These are phyloP conservation scores for Sebastiscus albofasciatus DNA, from an alignment of 2,797 vertebrate species.

Conservation along the genomic window DNA sequence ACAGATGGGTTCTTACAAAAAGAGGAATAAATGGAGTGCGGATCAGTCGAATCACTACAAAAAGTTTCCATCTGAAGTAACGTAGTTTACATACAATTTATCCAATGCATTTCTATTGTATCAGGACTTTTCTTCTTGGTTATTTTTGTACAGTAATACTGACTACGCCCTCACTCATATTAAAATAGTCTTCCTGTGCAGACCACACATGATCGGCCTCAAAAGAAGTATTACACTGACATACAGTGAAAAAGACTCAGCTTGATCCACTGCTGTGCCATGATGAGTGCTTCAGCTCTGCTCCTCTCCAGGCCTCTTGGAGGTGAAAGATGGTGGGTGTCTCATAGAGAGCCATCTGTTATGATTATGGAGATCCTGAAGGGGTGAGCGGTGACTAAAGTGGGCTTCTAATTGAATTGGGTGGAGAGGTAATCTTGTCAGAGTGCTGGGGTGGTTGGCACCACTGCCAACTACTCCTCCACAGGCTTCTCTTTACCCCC, in stretches of 20 bases:
- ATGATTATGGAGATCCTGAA: slow-evolving; percentile 75
- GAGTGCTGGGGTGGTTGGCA: slow-evolving; percentile 58
- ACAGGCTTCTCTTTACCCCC: slow-evolving; percentile 66
- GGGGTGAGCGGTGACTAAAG: slow-evolving; percentile 63
- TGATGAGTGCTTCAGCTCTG: slow-evolving; percentile 32
- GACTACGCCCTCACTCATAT: not conserved
- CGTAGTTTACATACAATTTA: not conserved
- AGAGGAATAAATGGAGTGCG: not conserved
- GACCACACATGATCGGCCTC: slow-evolving; percentile 3
- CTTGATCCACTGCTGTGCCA: slow-evolving; percentile 36
- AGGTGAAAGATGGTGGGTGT: slow-evolving; percentile 68
- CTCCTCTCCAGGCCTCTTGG: slow-evolving; percentile 51
- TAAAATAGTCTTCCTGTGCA: slow-evolving; percentile 1
- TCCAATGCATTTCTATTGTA: not conserved
- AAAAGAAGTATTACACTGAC: slow-evolving; percentile 28
- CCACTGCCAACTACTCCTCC: slow-evolving; percentile 61
- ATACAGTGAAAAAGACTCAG: slow-evolving; percentile 22
- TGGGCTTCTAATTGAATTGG: slow-evolving; percentile 75
- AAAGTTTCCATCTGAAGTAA: not conserved
- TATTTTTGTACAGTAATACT: not conserved
- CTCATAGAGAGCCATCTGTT: slow-evolving; percentile 73
- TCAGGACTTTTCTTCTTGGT: not conserved
- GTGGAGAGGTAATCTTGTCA: slow-evolving; percentile 75
- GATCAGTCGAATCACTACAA: not conserved
- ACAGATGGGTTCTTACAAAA: not conserved